Percentiles rank a stretch among this genome's conserved stretches.
phyloP scores from a whole-genome alignment of 2,797 vertebrate species.

The Acanthiza pusilla region DNA sequence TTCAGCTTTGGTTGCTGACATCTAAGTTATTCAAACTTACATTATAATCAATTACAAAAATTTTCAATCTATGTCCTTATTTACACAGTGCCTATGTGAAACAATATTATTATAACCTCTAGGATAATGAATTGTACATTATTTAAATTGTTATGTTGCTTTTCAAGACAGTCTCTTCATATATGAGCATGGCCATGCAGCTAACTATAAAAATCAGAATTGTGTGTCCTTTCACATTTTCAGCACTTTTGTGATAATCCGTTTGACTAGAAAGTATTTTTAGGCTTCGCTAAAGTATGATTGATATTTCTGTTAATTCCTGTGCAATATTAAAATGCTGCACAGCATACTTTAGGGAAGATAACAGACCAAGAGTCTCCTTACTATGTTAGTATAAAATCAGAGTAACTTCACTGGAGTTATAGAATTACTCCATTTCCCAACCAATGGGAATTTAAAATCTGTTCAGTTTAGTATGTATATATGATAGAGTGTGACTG shows the following conservation, averaged over 20 bases:
- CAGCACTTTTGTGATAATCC: not conserved
- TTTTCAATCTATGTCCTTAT: not conserved
- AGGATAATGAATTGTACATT: not conserved
- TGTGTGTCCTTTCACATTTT: not conserved
- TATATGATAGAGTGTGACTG: not conserved
- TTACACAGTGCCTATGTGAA: not conserved
- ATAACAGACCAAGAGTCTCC: not conserved
- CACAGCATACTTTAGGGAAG: not conserved
- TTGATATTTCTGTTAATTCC: conserved; percentile 37
- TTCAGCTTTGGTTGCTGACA: not conserved
- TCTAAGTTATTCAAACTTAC: not conserved
- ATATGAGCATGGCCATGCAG: not conserved
- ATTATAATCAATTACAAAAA: not conserved
- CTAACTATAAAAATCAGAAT: not conserved
- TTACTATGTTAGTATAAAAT: not conserved
- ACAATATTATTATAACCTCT: not conserved
- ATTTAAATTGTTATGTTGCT: not conserved
- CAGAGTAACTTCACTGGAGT: not conserved
- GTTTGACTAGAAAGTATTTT: conserved; percentile 15
- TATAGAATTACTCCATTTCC: not conserved
- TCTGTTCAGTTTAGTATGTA: not conserved
- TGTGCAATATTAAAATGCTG: not conserved
- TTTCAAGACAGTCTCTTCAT: not conserved
- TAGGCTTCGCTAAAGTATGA: conserved; percentile 20
- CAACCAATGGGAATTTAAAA: not conserved